These are phyloP conservation scores for Drosophila siamana DNA, from an alignment of 2,888 invertebrate genomes.

Conservation along the genomic window DNA sequence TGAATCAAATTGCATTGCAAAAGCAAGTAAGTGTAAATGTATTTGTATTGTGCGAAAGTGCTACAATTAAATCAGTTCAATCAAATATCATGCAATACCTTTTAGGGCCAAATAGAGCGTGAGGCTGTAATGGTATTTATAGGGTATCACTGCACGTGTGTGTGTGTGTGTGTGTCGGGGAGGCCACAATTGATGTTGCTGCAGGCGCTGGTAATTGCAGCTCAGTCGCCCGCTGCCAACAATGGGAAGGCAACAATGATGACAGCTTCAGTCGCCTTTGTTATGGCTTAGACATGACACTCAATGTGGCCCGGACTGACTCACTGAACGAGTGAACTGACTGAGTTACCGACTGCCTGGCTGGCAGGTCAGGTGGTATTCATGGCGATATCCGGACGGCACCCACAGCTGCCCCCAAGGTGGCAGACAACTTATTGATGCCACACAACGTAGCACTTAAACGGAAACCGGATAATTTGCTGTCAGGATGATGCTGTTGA, in stretches of 20 bases:
- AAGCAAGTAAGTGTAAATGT: too few species aligned
- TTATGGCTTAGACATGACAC: conserved; percentile 30
- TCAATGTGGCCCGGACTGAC: conserved; percentile 7
- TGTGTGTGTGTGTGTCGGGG: too few species aligned
- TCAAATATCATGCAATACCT: too few species aligned
- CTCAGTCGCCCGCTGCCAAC: conserved; percentile 10
- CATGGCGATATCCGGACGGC: not conserved
- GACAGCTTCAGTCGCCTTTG: conserved; percentile 38
- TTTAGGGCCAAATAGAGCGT: not conserved
- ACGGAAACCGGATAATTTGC: conserved; percentile 68
- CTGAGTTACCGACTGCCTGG: too few species aligned
- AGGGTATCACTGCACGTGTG: not conserved
- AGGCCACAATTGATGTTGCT: conserved; percentile 23
- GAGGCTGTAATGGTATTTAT: not conserved
- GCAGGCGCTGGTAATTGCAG: conserved; percentile 43
- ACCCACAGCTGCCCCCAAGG: not conserved
- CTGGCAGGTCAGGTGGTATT: conserved; percentile 12
- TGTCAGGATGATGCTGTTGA: conserved; percentile 31
- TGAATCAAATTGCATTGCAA: too few species aligned
- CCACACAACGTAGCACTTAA: conserved; percentile 32
- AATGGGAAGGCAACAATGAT: conserved; percentile 11
- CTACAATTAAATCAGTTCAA: too few species aligned
- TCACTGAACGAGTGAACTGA: not conserved
- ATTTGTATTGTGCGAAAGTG: too few species aligned
- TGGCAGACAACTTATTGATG: conserved; percentile 17